Conservation (phyloP, 2,113 vertebrate species). For the Callipepla squamata region DNA sequence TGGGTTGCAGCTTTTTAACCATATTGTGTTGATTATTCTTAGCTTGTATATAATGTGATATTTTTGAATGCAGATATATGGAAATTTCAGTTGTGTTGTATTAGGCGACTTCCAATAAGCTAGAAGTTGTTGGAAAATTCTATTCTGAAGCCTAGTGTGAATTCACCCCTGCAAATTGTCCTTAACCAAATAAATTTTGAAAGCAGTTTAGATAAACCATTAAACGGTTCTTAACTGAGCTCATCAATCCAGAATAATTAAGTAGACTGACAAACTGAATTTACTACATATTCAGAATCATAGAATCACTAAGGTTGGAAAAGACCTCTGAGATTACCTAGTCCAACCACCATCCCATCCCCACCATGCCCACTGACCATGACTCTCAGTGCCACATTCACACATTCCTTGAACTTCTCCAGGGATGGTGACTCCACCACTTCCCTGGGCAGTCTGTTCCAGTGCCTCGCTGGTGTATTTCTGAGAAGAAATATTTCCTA, state of each 20-base stretch:
- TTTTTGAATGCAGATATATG: background rate
- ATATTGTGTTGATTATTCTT: background rate
- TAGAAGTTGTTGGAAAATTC: background rate
- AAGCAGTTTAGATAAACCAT: background rate
- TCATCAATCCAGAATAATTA: background rate
- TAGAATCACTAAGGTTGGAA: no score
- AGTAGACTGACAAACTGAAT: background rate
- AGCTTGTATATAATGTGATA: background rate
- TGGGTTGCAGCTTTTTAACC: background rate
- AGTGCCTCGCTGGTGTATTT: no score
- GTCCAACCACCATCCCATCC: no score
- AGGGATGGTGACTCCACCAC: no score
- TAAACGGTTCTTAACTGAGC: background rate
- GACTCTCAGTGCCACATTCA: no score
- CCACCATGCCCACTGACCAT: no score
- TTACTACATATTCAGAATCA: background rate
- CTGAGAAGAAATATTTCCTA: no score
- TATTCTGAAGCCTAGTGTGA: background rate
- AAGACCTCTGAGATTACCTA: no score
- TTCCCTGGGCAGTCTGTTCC: no score
- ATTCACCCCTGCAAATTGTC: background rate
- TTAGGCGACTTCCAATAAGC: no score
- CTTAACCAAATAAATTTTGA: background rate
- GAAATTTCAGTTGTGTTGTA: background rate
- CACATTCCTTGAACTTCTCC: no score